phyloP scores from a whole-genome alignment of 1,140 invertebrate species.

The Drosophila eugracilis region DNA sequence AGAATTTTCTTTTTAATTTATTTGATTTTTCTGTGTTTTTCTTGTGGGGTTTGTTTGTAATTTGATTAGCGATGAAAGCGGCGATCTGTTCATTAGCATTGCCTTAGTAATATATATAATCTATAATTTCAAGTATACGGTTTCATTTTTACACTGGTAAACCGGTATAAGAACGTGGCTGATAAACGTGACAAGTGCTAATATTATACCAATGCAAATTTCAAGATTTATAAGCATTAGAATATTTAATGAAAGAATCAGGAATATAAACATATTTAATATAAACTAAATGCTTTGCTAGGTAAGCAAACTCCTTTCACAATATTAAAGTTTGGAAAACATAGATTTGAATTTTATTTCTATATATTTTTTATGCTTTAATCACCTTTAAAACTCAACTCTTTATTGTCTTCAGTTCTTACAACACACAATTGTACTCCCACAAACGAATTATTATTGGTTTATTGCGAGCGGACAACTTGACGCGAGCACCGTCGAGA shows the following conservation, averaged over 20 bases:
- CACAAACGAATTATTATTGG: constrained; percentile 5
- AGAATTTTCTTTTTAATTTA: constrained; percentile 20
- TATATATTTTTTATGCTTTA: neutral
- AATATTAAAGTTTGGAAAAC: too few relatives aligned
- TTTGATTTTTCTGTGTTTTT: constrained; percentile 1
- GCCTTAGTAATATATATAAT: constrained; percentile 28
- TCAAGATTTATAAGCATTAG: neutral
- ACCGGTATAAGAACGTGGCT: constrained; percentile 39
- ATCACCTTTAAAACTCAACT: constrained; percentile 13
- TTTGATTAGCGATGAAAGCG: constrained; percentile 31
- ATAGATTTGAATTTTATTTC: neutral
- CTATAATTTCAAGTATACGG: constrained; percentile 5
- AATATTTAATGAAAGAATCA: constrained; percentile 1
- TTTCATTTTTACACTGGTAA: constrained; percentile 35
- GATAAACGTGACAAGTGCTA: constrained; percentile 41
- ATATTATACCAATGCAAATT: constrained; percentile 13
- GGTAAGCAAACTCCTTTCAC: too few relatives aligned
- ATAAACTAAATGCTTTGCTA: too few relatives aligned
- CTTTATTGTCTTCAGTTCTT: neutral
- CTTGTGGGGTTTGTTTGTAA: constrained; percentile 25
- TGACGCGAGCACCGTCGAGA: constrained; percentile 66
- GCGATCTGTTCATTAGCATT: constrained; percentile 23
- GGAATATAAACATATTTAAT: too few relatives aligned
- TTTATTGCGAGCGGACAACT: constrained; percentile 47
- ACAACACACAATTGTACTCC: constrained; percentile 2